A percentile compares a stretch with the other conserved stretches of the same genome.
These are phyloP conservation scores for Opisthograptis luteolata DNA, from an alignment of 2,888 invertebrate genomes.

Conservation along the genomic window DNA sequence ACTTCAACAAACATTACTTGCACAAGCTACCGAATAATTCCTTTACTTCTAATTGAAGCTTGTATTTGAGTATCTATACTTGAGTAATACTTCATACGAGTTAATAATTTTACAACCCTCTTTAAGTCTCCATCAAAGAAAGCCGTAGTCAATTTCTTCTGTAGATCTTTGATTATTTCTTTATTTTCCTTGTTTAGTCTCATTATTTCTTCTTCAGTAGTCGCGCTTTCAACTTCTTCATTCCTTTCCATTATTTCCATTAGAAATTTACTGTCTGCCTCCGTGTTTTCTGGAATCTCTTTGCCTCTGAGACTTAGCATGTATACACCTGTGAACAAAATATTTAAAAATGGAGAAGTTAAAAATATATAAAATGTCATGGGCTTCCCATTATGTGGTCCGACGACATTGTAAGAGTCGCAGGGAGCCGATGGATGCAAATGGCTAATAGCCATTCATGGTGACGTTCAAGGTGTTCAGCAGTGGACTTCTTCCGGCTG, in stretches of 20 bases:
- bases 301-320: conserved; percentile 88
- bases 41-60: conserved; percentile 82
- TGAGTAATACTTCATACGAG: conserved; percentile 93
- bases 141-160: conserved; percentile 84
- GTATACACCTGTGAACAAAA: conserved; percentile 86
- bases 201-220: conserved; percentile 82
- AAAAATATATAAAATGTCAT: too few relatives aligned
- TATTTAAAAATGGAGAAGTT: background rate
- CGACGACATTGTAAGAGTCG: too few relatives aligned
- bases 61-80: conserved; percentile 92
- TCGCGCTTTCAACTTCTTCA: conserved; percentile 91
- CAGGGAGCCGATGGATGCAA: too few relatives aligned
- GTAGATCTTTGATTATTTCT: conserved; percentile 77
- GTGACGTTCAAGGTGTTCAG: too few relatives aligned
- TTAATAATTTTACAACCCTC: conserved; percentile 86
- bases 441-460: too few relatives aligned
- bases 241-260: conserved; percentile 95
- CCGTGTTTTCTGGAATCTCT: conserved; percentile 87
- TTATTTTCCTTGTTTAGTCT: conserved; percentile 85
- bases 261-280: conserved; percentile 88
- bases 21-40: conserved; percentile 72
- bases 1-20: too few relatives aligned
- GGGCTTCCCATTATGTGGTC: too few relatives aligned
- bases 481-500: too few relatives aligned
- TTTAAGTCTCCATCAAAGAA: conserved; percentile 87